Evolutionary conservation across 2,797 vertebrate genomes (phyloP).

Genomic region (Cuniculus paca): DNA sequence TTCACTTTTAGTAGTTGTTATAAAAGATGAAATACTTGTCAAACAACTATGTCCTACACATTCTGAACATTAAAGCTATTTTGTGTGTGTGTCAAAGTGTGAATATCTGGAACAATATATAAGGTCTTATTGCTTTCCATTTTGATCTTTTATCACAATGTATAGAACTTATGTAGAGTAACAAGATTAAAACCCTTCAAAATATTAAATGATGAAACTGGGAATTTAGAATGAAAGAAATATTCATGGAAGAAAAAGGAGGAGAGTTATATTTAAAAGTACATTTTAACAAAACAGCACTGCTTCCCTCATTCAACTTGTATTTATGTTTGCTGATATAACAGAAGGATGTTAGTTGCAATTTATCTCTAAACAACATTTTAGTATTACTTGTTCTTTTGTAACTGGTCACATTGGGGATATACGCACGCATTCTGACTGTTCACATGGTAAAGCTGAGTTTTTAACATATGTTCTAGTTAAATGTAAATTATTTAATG

Average conservation of each 20-base stretch:
- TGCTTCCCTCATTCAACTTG: background rate
- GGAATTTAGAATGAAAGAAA: background rate
- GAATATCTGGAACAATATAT: background rate
- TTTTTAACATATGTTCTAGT: background rate
- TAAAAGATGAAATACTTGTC: background rate
- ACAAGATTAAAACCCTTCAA: background rate
- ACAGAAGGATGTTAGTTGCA: background rate
- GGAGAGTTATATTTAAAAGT: background rate
- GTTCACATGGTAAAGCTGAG: background rate
- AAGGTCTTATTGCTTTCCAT: background rate
- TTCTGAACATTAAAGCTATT: background rate
- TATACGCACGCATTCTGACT: background rate
- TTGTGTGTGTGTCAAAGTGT: background rate
- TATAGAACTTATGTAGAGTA: background rate
- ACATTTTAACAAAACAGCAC: background rate
- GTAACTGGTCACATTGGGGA: background rate
- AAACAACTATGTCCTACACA: background rate
- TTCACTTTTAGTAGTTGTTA: background rate
- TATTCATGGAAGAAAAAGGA: background rate
- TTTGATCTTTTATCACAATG: background rate
- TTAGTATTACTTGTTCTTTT: background rate
- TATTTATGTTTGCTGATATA: background rate
- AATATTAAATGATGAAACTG: background rate
- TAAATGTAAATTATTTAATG: conserved; percentile 13
- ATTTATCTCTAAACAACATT: background rate